These are phyloP conservation scores for Anorthoa munda DNA, from an alignment of 2,888 invertebrate genomes.

Conservation along the genomic window DNA sequence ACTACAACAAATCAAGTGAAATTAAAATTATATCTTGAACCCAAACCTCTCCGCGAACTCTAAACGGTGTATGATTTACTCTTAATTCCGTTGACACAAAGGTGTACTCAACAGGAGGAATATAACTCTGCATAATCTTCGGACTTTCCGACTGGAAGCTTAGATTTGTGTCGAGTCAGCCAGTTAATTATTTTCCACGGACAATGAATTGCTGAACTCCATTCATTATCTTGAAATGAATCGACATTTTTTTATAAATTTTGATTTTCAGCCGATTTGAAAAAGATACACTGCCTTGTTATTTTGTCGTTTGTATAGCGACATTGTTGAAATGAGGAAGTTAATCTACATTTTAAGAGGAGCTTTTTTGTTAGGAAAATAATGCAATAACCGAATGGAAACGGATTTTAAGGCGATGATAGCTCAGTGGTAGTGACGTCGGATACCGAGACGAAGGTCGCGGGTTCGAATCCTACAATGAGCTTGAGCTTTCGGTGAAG, in stretches of 20 bases:
- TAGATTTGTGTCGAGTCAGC: constrained; percentile 86
- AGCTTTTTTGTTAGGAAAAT: constrained; percentile 13
- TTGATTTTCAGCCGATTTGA: constrained; percentile 69
- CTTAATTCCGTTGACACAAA: constrained; percentile 60
- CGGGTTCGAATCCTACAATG: too few relatives aligned
- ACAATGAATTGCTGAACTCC: constrained; percentile 85
- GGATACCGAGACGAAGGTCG: too few relatives aligned
- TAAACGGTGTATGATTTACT: constrained; percentile 48
- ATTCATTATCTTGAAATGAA: constrained; percentile 80
- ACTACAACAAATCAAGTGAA: constrained; percentile 59
- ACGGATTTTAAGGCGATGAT: too few relatives aligned
- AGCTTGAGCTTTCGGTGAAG: too few relatives aligned
- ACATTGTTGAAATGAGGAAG: constrained; percentile 45
- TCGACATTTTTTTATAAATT: constrained; percentile 74
- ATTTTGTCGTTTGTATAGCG: constrained; percentile 45
- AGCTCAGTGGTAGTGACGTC: too few relatives aligned
- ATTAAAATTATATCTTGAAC: constrained; percentile 58
- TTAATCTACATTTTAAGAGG: constrained; percentile 29
- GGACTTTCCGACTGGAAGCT: constrained; percentile 73
- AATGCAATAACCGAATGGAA: constrained; percentile 40
- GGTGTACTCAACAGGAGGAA: constrained; percentile 65
- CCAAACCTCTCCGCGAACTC: constrained; percentile 50
- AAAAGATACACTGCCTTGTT: constrained; percentile 52
- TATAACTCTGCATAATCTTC: constrained; percentile 73
- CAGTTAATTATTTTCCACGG: constrained; percentile 87